phyloP scores from a whole-genome alignment of 2,888 invertebrate genomes.

The Portevinia maculata region DNA sequence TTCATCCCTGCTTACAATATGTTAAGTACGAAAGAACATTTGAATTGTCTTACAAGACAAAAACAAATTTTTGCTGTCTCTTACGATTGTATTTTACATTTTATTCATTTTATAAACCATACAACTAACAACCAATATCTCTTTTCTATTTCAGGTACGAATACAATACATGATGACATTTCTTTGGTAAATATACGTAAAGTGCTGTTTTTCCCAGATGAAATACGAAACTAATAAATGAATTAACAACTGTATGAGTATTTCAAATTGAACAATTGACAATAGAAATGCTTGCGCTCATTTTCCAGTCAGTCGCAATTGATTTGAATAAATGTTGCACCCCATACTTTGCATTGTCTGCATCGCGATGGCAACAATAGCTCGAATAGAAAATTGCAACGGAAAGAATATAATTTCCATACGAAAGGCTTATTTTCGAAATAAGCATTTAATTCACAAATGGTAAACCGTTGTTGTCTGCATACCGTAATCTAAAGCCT shows the following conservation, averaged over 20 bases:
- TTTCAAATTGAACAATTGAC: conserved; percentile 9
- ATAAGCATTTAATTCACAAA: conserved; percentile 46
- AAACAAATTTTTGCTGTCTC: no score
- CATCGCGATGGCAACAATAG: conserved; percentile 3
- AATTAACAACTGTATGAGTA: no score
- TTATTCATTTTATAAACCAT: no score
- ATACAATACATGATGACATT: not conserved
- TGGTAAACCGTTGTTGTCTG: conserved; percentile 16
- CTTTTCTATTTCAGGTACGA: conserved; percentile 41
- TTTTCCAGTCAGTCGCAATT: conserved; percentile 7
- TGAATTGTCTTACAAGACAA: no score
- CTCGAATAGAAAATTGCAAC: not conserved
- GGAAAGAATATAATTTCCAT: conserved; percentile 35
- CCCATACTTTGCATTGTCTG: not conserved
- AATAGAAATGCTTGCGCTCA: conserved; percentile 20
- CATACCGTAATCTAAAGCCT: conserved; percentile 19
- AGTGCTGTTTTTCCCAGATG: not conserved
- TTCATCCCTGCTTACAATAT: not conserved
- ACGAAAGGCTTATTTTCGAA: conserved; percentile 45
- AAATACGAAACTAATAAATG: no score
- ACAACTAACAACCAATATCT: conserved; percentile 4
- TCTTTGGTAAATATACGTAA: conserved; percentile 10
- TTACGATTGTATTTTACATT: no score
- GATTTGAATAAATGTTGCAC: conserved; percentile 24
- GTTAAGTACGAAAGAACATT: no score